Base-by-base conservation (phyloP, 2,888 invertebrate species). In the Cephus spinipes region DNA sequence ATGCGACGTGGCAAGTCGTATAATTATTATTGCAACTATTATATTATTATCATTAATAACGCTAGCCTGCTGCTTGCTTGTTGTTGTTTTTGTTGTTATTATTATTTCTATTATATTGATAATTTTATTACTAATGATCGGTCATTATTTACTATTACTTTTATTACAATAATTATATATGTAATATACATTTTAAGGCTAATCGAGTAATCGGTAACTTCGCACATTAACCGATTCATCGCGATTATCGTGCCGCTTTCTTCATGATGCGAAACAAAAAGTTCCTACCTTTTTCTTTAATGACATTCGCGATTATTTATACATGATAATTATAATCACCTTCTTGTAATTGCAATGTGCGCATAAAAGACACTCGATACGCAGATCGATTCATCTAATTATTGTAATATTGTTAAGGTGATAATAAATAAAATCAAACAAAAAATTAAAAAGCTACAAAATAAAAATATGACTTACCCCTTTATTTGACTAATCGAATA, bases 401-500 rank as follows among this genome's bases (percentile, higher is more conserved):
- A 71, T 71, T 71, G 71, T 71, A 71, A 71, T 32, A 71, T 12
- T 71, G 71, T 71, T 71, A 33, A 71, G 71, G 71, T 71, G 71
- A 71, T 71, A 71, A 71, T 71, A 71, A 71, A 71, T 12, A 32
- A 32, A 33, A 71, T 71, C 32, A 71, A 71, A 71, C 1, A n/a
- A 71, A 71, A 55, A 55, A 23, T 23, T 9, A 55, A 55, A 55
- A 55, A 23, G 55, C 1, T 23, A 9, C 23, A 40, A 40, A 40
- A 40, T 40, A 40, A 40, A 40, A 40, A 40, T 40, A 15, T 40
- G 4, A 40, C 15, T 40, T 15, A 40, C 15, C 15, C 15, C 15
- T 23, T 23, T 23, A 9, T 55, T 55, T 55, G 55, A 23, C 9
- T 23, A 55, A 55, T 9, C 23, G 23, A 55, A 9, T 23, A 55